A percentile compares a stretch with the other conserved stretches of the same genome.
Conservation (phyloP, 2,113 vertebrate genomes). For the Aptenodytes forsteri region DNA sequence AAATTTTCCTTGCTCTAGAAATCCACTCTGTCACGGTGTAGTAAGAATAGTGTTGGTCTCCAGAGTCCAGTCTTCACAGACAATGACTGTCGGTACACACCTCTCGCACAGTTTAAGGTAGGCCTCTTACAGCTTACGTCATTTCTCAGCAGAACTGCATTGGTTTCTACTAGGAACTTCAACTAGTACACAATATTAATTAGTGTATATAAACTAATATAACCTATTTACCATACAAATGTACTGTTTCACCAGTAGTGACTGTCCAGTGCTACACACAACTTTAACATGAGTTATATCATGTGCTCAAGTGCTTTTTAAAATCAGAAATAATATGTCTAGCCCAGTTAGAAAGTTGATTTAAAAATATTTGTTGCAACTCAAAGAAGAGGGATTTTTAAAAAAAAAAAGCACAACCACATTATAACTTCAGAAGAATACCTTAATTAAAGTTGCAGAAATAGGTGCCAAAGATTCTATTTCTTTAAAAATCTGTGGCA, state of each 20-base stretch:
- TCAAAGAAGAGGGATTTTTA: background rate
- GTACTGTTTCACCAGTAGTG: background rate
- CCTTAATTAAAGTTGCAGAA: background rate
- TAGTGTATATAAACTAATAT: background rate
- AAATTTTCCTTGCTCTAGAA: background rate
- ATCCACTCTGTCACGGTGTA: background rate
- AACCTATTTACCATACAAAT: background rate
- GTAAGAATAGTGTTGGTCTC: background rate
- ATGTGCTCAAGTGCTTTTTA: background rate
- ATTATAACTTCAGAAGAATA: background rate
- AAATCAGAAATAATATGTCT: background rate
- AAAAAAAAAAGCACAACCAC: too few species aligned
- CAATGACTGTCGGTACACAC: background rate
- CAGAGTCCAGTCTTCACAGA: background rate
- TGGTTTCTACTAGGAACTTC: background rate
- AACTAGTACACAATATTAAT: background rate
- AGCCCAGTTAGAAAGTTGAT: background rate
- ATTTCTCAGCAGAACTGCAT: background rate
- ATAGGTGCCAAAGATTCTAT: background rate
- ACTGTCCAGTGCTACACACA: background rate
- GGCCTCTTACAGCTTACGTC: background rate
- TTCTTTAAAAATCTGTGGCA: background rate
- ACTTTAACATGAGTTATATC: background rate
- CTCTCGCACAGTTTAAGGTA: background rate
- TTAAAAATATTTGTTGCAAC: background rate